Evolutionary conservation across 2,113 vertebrate genomes (phyloP).

Genomic region (Montifringilla adamsi): DNA sequence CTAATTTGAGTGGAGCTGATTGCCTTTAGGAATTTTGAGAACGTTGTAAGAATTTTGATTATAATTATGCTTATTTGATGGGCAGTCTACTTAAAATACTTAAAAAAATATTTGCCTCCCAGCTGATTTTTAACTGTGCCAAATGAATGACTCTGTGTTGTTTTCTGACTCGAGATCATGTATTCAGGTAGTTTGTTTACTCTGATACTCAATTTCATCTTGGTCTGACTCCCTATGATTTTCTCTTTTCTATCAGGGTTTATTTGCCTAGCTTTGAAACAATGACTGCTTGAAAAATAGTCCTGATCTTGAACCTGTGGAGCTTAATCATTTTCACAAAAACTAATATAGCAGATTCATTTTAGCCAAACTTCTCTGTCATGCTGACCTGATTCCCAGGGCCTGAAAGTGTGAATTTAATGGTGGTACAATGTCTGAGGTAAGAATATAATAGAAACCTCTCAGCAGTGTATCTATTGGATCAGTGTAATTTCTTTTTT

Average conservation of each 20-base stretch:
- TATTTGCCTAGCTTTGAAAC: slow-evolving; percentile 64
- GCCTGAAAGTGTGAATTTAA: slow-evolving; percentile 66
- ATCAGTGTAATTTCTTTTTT: slow-evolving; percentile 70
- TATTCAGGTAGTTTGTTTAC: slow-evolving; percentile 28
- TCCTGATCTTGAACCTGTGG: slow-evolving; percentile 48
- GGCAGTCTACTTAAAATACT: slow-evolving; percentile 84
- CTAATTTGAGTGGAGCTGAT: slow-evolving; percentile 89
- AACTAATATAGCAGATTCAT: slow-evolving; percentile 71
- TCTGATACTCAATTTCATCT: slow-evolving; percentile 34
- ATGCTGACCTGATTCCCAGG: slow-evolving; percentile 63
- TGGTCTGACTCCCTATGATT: slow-evolving; percentile 13
- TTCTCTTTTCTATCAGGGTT: slow-evolving; percentile 30
- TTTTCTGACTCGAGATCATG: slow-evolving; percentile 66
- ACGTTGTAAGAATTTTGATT: slow-evolving; percentile 88
- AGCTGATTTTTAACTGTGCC: slow-evolving; percentile 73
- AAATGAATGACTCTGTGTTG: slow-evolving; percentile 71
- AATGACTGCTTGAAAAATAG: slow-evolving; percentile 68
- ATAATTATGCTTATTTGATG: slow-evolving; percentile 88
- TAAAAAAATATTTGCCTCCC: slow-evolving; percentile 59
- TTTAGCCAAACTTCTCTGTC: slow-evolving; percentile 66
- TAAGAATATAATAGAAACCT: slow-evolving; percentile 62
- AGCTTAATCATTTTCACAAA: slow-evolving; percentile 72
- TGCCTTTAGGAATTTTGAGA: slow-evolving; percentile 88
- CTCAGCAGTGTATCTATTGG: slow-evolving; percentile 63
- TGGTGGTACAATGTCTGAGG: slow-evolving; percentile 39